Evolutionary conservation across 2,113 vertebrate species (phyloP).

Genomic region (Prolemur simus): DNA sequence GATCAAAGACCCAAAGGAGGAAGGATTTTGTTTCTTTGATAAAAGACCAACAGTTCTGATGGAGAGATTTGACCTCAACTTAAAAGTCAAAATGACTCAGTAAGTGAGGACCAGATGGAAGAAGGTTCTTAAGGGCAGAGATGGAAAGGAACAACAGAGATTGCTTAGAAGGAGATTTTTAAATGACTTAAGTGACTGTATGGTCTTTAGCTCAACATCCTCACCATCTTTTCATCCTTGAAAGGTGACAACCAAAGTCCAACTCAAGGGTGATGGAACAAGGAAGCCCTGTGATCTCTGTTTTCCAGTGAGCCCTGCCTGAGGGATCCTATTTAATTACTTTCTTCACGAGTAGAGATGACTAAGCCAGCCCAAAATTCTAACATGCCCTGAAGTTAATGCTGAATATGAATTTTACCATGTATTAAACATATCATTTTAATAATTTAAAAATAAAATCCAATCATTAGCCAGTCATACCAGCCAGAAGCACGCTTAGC

Average conservation of each 20-base stretch:
- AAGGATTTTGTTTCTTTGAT: not conserved
- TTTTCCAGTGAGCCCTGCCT: not conserved
- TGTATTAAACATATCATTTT: not conserved
- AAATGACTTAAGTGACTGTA: rapidly evolving
- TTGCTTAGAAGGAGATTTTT: not conserved
- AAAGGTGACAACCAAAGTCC: not conserved
- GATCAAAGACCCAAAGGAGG: not conserved
- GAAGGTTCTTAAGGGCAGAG: rapidly evolving
- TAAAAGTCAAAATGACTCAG: not conserved
- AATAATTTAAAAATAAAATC: not conserved
- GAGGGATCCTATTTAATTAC: too few species aligned
- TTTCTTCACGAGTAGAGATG: rapidly evolving
- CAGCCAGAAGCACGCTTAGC: not conserved
- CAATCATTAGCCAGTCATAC: not conserved
- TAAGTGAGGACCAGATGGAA: too few species aligned
- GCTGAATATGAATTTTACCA: not conserved
- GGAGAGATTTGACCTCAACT: too few species aligned
- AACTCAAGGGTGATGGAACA: rapidly evolving
- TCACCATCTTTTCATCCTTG: not conserved
- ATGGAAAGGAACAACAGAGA: rapidly evolving
- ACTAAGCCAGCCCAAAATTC: not conserved
- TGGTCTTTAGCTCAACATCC: not conserved
- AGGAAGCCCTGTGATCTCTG: not conserved
- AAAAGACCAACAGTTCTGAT: not conserved
- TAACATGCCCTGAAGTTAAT: rapidly evolving